Conservation (phyloP, 2,888 invertebrate species). For the Fissipunctia ypsillon region DNA sequence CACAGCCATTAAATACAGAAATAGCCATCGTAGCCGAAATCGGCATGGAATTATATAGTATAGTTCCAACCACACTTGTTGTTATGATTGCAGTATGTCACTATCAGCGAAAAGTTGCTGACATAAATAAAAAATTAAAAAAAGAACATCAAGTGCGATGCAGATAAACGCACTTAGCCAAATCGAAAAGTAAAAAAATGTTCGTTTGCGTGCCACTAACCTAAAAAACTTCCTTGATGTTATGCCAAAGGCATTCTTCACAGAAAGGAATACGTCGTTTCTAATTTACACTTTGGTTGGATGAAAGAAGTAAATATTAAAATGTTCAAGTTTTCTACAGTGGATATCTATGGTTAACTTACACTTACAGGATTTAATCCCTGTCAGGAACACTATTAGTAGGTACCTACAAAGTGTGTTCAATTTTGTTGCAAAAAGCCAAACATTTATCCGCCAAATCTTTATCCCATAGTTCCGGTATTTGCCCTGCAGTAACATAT, state of each 20-base stretch:
- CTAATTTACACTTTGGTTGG: not conserved
- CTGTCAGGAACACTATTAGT: not conserved
- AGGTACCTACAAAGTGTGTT: not conserved
- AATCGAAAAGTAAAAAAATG: constrained; percentile 20
- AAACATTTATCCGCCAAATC: not conserved
- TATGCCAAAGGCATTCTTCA: constrained; percentile 34
- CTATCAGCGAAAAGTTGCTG: not conserved
- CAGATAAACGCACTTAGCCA: constrained; percentile 28
- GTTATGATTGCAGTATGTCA: constrained; percentile 7
- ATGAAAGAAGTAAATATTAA: not conserved
- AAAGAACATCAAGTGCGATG: constrained; percentile 4
- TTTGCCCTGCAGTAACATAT: not conserved
- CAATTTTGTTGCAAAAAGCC: not conserved
- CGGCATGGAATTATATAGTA: no score
- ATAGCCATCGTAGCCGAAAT: no score
- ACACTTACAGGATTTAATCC: not conserved
- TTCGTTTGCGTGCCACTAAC: constrained; percentile 13
- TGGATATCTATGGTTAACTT: no score
- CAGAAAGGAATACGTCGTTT: not conserved
- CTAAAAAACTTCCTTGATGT: constrained; percentile 34
- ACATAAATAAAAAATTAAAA: no score
- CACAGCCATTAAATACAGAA: no score
- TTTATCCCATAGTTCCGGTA: not conserved
- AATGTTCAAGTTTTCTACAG: not conserved
- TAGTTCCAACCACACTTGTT: not conserved